Base-by-base conservation (phyloP, 2,113 vertebrate species). In the Numenius arquata region DNA sequence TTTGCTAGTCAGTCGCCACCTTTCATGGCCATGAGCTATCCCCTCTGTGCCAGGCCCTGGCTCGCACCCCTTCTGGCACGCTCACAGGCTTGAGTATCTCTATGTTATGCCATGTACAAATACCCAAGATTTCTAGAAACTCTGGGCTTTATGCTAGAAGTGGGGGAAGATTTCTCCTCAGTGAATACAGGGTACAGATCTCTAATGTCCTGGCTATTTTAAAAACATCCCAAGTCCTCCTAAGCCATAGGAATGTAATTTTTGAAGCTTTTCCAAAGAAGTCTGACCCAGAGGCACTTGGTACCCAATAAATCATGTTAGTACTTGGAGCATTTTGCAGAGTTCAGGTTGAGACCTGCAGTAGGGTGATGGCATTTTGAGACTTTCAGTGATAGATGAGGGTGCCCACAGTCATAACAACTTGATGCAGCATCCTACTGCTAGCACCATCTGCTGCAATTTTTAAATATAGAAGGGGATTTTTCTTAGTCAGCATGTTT, bases 401-500 rank as follows among this genome's bases (percentile, higher is more conserved):
- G 65, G 84, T 80, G 79, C 82, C 90, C 74, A 68, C 88, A 93
- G 92, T 72, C 79, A 82, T 26, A 89, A 90, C 89, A 92, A 93
- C 59, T 92, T 68, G 67, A 91, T 83, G 76, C 70, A 93, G 74
- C 82, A 67, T 93, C 94, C 92, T 95, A 88, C 94, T 92, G 94
- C 56, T 95, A 88, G 55, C 93, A 90, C 94, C 94, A 96, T 97
- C 95, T 96, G 96, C 90, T 95, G 87, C 77, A 58, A 70, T 93
- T 93, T 90, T 96, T 97, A 96, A 96, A 96, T 95, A 94, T 94
- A 96, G 94, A 92, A 95, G 23, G 36, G 58, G 41, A 94, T 96
- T 97, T 97, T 95, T 92, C 97, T 96, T 96, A 94, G 96, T 95
- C 93, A 97, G 95, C 94, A 85, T 75, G 90, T 97, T 92, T 97